Evolutionary conservation across 1,140 invertebrate genomes (phyloP).

Genomic region (Drosophila triauraria): DNA sequence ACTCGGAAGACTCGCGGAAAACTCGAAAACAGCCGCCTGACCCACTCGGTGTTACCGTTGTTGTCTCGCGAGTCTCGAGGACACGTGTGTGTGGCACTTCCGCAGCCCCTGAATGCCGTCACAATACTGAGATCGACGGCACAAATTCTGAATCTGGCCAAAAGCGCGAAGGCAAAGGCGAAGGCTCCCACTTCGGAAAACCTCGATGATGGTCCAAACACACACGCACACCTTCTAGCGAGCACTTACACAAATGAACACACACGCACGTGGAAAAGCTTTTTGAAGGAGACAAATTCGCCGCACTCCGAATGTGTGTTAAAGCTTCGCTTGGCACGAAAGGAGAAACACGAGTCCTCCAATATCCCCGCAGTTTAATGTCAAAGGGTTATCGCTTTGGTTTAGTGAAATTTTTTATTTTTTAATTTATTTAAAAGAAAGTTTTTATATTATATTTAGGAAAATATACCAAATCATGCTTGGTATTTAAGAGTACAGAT

Average conservation of each 20-base stretch:
- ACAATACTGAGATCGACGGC: conserved; percentile 60
- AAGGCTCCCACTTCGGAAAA: conserved; percentile 49
- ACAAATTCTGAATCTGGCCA: conserved; percentile 30
- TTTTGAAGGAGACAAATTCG: conserved; percentile 32
- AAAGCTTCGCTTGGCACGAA: conserved; percentile 1
- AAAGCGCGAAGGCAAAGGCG: conserved; percentile 38
- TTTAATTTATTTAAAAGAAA: too few relatives aligned
- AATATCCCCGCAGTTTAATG: background rate
- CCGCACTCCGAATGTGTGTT: conserved; percentile 63
- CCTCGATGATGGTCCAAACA: conserved; percentile 36
- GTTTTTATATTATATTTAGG: background rate
- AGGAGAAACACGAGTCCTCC: conserved; percentile 8
- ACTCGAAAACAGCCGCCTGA: conserved; percentile 3
- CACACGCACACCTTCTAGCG: conserved; percentile 21
- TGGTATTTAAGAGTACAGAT: too few relatives aligned
- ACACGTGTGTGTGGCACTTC: conserved; percentile 65
- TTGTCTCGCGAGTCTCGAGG: conserved; percentile 12
- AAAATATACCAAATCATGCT: too few relatives aligned
- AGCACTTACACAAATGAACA: conserved; percentile 1
- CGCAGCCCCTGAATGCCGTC: conserved; percentile 62
- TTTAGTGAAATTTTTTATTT: background rate
- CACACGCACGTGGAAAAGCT: conserved; percentile 16
- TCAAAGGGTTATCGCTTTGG: background rate
- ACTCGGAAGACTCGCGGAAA: conserved; percentile 4
- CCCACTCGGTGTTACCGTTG: conserved; percentile 21